phyloP scores from a whole-genome alignment of 2,888 invertebrate species.

The Tupiocoris notatus region DNA sequence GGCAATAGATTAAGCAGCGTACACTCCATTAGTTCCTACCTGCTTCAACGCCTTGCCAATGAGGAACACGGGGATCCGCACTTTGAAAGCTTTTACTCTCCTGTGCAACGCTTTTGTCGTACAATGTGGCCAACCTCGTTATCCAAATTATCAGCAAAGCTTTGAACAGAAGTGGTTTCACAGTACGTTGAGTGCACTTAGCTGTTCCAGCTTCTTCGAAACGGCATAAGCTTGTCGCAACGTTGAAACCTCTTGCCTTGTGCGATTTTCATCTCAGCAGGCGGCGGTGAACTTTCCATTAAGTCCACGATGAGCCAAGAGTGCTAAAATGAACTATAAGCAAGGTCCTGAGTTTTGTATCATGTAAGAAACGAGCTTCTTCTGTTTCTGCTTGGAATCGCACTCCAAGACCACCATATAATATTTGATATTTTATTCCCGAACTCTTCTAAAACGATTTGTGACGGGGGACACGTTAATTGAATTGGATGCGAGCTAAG shows the following conservation, averaged over 20 bases:
- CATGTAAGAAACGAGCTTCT: too few relatives aligned
- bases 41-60: not conserved
- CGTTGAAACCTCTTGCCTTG: not conserved
- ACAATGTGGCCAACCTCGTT: conserved; percentile 7
- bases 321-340: too few relatives aligned
- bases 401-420: too few relatives aligned
- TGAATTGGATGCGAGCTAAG: too few relatives aligned
- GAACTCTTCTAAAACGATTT: too few relatives aligned
- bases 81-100: not conserved
- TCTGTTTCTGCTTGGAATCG: too few relatives aligned
- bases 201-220: not conserved
- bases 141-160: conserved; percentile 9
- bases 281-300: too few relatives aligned
- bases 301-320: too few relatives aligned
- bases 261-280: not conserved
- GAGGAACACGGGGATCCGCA: not conserved
- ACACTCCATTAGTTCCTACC: not conserved
- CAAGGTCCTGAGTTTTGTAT: too few relatives aligned
- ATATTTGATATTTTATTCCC: too few relatives aligned
- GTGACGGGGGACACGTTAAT: too few relatives aligned
- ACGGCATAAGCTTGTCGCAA: not conserved
- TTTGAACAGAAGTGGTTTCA: not conserved
- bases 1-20: not conserved
- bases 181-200: not conserved
- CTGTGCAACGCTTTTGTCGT: too few relatives aligned